Base-by-base conservation (phyloP, 2,113 vertebrate species). In the Neogobius melanostomus region DNA sequence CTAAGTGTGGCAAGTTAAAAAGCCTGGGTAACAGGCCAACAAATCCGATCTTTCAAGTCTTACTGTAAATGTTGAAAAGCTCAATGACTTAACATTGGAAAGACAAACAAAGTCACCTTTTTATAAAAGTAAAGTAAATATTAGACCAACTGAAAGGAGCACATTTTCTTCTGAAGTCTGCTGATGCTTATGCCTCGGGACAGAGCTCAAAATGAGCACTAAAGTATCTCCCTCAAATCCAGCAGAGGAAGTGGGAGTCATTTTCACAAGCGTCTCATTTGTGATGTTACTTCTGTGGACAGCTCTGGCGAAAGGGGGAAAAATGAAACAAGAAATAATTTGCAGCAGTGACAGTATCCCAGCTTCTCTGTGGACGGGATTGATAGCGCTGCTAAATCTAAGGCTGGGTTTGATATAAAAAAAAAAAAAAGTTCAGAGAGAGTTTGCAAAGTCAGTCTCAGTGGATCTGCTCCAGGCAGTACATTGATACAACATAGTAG, bases 361-460 rank as follows among this genome's bases (percentile, higher is more conserved):
- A 17, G 15, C 71, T 66, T 80, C 77, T 70, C 76, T 60, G 42
- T 57, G 65, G 50, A 16, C 44, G 59, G 75, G 71, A 81, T 78
- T 81, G 84, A 87, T 86, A 81, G 71, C 9, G 53, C 75, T 53
- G 79, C 79, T 78, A 71, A 80, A 84, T 80, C 77, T 79, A 63
- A 82, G 79, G 68, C 71, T 80, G 50, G 21, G 64, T 77, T 79
- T 83, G 81, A 76, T 77, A 65, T 50, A 67, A 81, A 79, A 21
- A 21, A 21, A 21, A 21, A 21, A 21, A 21, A 88, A 70, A 85
- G 68, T 82, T 84, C 76, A 76, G 67, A 80, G 57, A 52, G 67
- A 85, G 78, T 82, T 85, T 80, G 72, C 69, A 82, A 86, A 82
- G 69, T 81, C 47, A 5, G 79, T 73, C 76, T 76, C 51, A 14